Base-by-base conservation (phyloP, 1,140 invertebrate genomes). In the Alviniconcha marisindica region DNA sequence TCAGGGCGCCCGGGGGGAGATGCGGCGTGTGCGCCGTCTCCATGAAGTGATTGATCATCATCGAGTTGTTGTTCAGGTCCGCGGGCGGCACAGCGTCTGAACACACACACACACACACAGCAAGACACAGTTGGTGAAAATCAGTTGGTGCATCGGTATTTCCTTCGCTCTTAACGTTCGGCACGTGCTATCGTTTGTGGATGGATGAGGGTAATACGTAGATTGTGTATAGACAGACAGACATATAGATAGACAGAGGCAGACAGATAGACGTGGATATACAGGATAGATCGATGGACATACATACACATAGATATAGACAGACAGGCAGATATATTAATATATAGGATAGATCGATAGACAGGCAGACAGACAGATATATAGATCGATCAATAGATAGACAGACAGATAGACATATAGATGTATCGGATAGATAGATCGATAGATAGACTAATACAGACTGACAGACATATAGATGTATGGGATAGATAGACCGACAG, bases 21-120 rank as follows among this genome's bases (percentile, higher is more conserved):
- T 96, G 96, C 1, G 90, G 86, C 92, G 93, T 95, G 94, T 92
- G 94, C 90, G 85, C 94, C 92, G 86, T 95, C 89, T 97, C 96
- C 93, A 97, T 95, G 90, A 97, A 97, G 33, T 96, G 96, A 91
- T 96, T 96, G 95, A 97, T 95, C 95, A 95, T 96, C 69, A 90
- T 92, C 87, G 54, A 69, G 71, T 44, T 24, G 71, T 74, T 74
- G n/a, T 44, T 74, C 36, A 18, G 14, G 38, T 42, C 71, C 40
- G 73, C 76, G 18, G 66, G 78, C 15, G 40, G 80, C 48, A 81
- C 66, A 42, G 84, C 28, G 7, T 24, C 38, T 40, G 71, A 21
- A 38, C n/a, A 74, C 66, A 82, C 38, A 33, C n/a, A 81, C 36
- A 81, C 5, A 81, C 14, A 73, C 3, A 73, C 36, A 81, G 24